Evolutionary conservation across 2,888 invertebrate genomes (phyloP).

Genomic region (Selenia dentaria): DNA sequence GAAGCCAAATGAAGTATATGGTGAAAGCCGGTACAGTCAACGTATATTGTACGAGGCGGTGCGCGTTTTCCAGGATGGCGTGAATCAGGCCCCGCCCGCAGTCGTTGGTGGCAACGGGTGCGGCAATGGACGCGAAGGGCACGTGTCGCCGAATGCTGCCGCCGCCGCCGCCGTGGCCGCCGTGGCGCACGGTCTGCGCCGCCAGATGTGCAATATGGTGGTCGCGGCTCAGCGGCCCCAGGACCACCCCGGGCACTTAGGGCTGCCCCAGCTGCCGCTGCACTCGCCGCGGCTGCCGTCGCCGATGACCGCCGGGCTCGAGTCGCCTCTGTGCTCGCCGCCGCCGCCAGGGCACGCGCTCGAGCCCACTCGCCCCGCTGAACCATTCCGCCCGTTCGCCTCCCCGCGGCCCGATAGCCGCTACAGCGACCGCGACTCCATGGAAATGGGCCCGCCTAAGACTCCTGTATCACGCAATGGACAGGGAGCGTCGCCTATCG

Average conservation of each 20-base stretch:
- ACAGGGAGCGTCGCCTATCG: conserved; percentile 79
- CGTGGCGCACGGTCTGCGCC: conserved; percentile 93
- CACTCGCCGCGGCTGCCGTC: conserved; percentile 78
- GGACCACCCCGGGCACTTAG: conserved; percentile 78
- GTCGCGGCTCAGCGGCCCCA: conserved; percentile 81
- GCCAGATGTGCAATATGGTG: conserved; percentile 94
- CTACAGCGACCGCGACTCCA: conserved; percentile 87
- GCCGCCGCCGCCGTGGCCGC: conserved; percentile 94
- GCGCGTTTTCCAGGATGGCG: conserved; percentile 85
- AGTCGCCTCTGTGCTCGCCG: conserved; percentile 86
- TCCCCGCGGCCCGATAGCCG: conserved; percentile 85
- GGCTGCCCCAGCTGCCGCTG: conserved; percentile 66
- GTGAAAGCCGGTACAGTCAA: conserved; percentile 13
- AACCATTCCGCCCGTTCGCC: conserved; percentile 84
- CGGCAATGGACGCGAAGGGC: conserved; percentile 83
- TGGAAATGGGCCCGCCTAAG: conserved; percentile 75
- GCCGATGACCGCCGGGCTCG: conserved; percentile 84
- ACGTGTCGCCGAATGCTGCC: conserved; percentile 86
- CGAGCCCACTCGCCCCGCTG: conserved; percentile 82
- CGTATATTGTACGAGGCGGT: conserved; percentile 37
- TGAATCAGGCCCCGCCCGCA: conserved; percentile 67
- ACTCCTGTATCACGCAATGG: conserved; percentile 65
- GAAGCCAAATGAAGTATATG: too few species aligned
- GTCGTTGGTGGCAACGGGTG: conserved; percentile 84
- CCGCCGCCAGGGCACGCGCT: conserved; percentile 87